phyloP scores from a whole-genome alignment of 2,113 vertebrate genomes.

The Muntiacus muntjak region DNA sequence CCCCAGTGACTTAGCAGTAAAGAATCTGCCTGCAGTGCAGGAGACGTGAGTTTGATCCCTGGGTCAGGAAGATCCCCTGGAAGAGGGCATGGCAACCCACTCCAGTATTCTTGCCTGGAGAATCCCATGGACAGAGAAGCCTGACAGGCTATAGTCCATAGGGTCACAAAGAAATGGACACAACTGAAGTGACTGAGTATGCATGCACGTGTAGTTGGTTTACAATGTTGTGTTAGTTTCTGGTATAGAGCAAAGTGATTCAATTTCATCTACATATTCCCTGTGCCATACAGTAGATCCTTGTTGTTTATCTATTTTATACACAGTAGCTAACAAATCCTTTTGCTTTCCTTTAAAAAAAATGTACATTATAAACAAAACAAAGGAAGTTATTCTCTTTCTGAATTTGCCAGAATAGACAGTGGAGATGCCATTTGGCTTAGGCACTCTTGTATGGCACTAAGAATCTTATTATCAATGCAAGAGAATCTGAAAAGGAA shows the following conservation, averaged over 20 bases:
- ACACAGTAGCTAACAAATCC: not conserved
- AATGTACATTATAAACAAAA: not conserved
- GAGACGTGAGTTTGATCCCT: not conserved
- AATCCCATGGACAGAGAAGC: not conserved
- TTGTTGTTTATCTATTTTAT: not conserved
- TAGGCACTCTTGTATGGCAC: not conserved
- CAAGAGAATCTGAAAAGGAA: not conserved
- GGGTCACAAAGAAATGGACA: not conserved
- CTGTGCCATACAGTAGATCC: not conserved
- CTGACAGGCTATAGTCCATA: not conserved
- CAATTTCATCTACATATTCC: not conserved
- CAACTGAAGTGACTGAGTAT: not conserved
- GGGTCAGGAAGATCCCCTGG: not conserved
- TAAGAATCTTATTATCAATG: not conserved
- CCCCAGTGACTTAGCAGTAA: not conserved
- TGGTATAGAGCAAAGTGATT: not conserved
- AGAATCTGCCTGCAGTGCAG: not conserved
- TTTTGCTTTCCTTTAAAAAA: not conserved
- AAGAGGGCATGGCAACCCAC: not conserved
- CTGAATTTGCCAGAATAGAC: not conserved
- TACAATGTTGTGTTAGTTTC: not conserved
- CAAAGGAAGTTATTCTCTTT: not conserved
- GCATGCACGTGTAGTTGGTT: not conserved
- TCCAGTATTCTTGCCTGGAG: not conserved
- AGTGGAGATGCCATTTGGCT: not conserved